Conservation (phyloP, 2,888 invertebrate species). For the Rhagonycha fulva region DNA sequence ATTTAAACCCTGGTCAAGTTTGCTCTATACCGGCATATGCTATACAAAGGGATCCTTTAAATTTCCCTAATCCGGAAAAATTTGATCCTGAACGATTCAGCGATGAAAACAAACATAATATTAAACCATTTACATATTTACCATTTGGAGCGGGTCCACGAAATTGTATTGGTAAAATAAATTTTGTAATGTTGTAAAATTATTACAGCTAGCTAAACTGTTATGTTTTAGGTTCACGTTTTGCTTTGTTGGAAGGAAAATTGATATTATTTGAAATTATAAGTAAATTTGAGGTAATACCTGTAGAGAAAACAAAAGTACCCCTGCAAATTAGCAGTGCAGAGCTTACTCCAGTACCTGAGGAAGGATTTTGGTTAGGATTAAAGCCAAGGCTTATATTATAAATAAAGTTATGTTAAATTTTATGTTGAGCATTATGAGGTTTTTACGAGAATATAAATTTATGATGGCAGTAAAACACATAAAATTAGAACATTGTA, state of each 20-base stretch:
- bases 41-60: conserved; percentile 44
- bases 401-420: too few species aligned
- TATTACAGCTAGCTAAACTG: neutral
- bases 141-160: conserved; percentile 37
- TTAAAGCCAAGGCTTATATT: neutral
- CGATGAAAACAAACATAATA: conserved; percentile 28
- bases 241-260: neutral
- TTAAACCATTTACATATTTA: conserved; percentile 22
- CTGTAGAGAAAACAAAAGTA: neutral
- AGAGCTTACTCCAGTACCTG: neutral
- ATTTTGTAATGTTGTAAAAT: neutral
- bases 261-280: neutral
- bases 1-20: neutral
- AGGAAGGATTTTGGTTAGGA: neutral
- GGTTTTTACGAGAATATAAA: too few species aligned
- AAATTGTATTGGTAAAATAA: conserved; percentile 44
- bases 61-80: conserved; percentile 47
- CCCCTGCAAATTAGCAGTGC: neutral
- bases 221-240: neutral
- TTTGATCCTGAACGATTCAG: conserved; percentile 46
- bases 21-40: neutral
- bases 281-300: neutral
- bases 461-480: too few species aligned
- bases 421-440: too few species aligned
- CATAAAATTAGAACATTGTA: too few species aligned